These are phyloP conservation scores for Scaptomyza flava DNA, from an alignment of 2,888 invertebrate genomes.

Conservation along the genomic window DNA sequence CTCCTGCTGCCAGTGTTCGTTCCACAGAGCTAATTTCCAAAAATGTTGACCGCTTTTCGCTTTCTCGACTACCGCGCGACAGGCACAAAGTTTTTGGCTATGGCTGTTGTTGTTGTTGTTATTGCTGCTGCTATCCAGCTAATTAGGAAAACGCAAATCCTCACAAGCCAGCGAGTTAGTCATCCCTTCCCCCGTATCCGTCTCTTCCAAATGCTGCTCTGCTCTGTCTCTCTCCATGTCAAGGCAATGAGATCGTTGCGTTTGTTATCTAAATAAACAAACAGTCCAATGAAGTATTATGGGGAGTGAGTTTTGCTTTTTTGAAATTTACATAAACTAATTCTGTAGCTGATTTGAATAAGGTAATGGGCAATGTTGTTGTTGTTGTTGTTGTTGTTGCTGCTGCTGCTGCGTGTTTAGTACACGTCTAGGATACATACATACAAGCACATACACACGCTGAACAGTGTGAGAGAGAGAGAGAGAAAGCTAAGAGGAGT, in stretches of 20 bases:
- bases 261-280: constrained; percentile 65
- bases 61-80: neutral
- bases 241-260: constrained; percentile 37
- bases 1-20: constrained; percentile 19
- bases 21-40: constrained; percentile 52
- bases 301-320: constrained; percentile 49
- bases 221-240: neutral
- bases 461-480: constrained; percentile 7
- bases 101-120: constrained; percentile 44
- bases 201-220: too few relatives aligned
- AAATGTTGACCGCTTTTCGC: constrained; percentile 46
- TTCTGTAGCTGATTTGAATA: constrained; percentile 79
- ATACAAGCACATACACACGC: constrained; percentile 12
- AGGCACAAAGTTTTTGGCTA: constrained; percentile 46
- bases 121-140: constrained; percentile 52
- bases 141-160: constrained; percentile 68
- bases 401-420: constrained; percentile 12
- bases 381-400: constrained; percentile 20
- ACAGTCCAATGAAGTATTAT: constrained; percentile 52
- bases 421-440: constrained; percentile 26
- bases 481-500: constrained; percentile 50
- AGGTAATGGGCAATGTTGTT: constrained; percentile 63
- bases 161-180: constrained; percentile 23
- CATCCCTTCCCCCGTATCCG: too few relatives aligned
- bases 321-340: constrained; percentile 77